Conservation (phyloP, 2,797 vertebrate species). For the Mionectes olivaceus region DNA sequence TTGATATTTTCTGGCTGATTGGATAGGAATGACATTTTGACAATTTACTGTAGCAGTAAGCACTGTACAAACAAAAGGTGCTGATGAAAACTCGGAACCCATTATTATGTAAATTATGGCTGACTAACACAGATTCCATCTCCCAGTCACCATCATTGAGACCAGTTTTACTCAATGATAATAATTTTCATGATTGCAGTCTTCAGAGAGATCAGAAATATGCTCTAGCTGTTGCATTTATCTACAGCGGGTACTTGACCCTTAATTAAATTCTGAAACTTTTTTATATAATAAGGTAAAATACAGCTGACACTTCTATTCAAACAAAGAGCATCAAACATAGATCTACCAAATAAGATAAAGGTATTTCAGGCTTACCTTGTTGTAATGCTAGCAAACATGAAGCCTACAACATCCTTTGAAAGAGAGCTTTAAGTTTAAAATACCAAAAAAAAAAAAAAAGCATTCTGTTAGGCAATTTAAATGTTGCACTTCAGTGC, state of each 20-base stretch:
- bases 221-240: conserved; percentile 87
- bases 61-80: conserved; percentile 91
- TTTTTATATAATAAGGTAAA: conserved; percentile 88
- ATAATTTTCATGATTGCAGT: conserved; percentile 97
- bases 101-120: conserved; percentile 97
- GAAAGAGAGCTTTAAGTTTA: conserved; percentile 67
- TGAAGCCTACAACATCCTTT: conserved; percentile 26
- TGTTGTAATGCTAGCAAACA: conserved; percentile 74
- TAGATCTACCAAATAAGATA: conserved; percentile 79
- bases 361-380: conserved; percentile 82
- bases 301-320: conserved; percentile 86
- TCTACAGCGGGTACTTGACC: conserved; percentile 81
- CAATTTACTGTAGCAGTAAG: conserved; percentile 90
- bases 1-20: conserved; percentile 85
- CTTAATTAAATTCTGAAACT: conserved; percentile 90
- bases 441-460: conserved; percentile 5
- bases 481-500: conserved; percentile 24
- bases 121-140: conserved; percentile 88
- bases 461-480: conserved; percentile 38
- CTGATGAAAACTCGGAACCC: conserved; percentile 91
- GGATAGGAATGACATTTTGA: conserved; percentile 90
- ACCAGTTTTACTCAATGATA: conserved; percentile 90
- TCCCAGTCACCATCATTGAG: conserved; percentile 86
- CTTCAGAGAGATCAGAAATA: conserved; percentile 87
- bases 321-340: conserved; percentile 79